Base-by-base conservation (phyloP, 2,113 vertebrate species). In the Actenoides lindsayi region DNA sequence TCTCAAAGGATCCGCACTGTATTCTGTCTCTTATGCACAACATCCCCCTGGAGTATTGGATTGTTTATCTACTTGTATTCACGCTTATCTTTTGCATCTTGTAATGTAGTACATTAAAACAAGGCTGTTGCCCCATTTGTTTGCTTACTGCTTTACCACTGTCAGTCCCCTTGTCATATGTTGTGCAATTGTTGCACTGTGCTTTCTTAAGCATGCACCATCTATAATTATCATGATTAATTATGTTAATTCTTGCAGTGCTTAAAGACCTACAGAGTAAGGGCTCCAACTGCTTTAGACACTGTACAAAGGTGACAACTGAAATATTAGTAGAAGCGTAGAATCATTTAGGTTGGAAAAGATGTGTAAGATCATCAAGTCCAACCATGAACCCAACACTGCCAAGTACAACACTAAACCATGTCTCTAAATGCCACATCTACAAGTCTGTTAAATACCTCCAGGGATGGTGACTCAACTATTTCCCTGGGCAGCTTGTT, bases 31-130 rank as follows among this genome's bases (percentile, higher is more conserved):
- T 39, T 73, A 69, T 68, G 64, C 93, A 95, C 76, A 97, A 95
- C 95, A 96, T 97, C 96, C 94, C 96, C 94, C 94, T 67, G 89
- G 95, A 97, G 95, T 93, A 97, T 95, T 94, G 92, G 94, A 87
- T 96, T 96, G 92, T 97, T 98, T 96, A 98, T 97, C 97, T 97
- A 35, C 95, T 98, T 87, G 90, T 95, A 87, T n/a, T 87, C 85
- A 83, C 83, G 62, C 83, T 98, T 98, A 98, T 95, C 97, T 96
- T 95, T 90, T 18, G 14, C 89, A 97, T 97, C 97, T 92, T 39
- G 64, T 78, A 96, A 97, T 93, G 84, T 89, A 96, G 96, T 97
- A 96, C 95, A 96, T 96, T 90, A 89, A 69, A 90, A 94, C 93
- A 95, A 96, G 65, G 46, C 95, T 95, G 94, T 78, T 93, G 87